Evolutionary conservation across 2,888 invertebrate genomes (phyloP), one percentile per base, ranked within the genome.

Genomic region (Morinoia aosen): DNA sequence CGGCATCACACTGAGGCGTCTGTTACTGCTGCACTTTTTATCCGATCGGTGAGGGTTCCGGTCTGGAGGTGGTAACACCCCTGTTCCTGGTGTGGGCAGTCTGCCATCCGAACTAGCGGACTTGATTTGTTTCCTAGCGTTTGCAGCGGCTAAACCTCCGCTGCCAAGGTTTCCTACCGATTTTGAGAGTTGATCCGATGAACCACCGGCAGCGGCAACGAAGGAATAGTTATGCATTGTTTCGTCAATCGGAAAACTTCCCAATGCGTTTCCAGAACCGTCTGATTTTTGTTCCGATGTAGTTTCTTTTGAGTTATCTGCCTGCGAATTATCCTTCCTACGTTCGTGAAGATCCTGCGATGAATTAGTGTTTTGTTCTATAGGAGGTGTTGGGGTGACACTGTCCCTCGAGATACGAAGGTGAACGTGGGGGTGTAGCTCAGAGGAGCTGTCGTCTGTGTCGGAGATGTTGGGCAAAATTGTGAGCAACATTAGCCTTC

Each of bases 401-500:
- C 93, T 19, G 58, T 48, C 95, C 12, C 64, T 58, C 19, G 58
- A 19, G 11, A 58, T 39, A 58, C 58, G 95, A n/a, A 95, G 58
- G 64, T 95, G 95, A 40, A 76, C 93, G 33, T 95, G 96, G n/a
- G 93, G 88, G 48, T 93, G 95, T 94, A 58, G 58, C n/a, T 25
- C n/a, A 11, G 95, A 64, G 58, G 48, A n/a, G 16, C 58, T 95
- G 16, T 94, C 95, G 10, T 95, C 61, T 4, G 39, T 95, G 88
- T 95, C 95, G 48, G 96, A 58, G 91, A 96, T 96, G 90, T 95
- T 58, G n/a, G 96, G 96, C 8, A 96, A 91, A 33, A 96, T 95
- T 14, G 96, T 96, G 88, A 96, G 91, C n/a, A 96, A 88, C 96
- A 96, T 96, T 8, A 96, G 76, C n/a, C 94, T 95, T 61, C 95